Evolutionary conservation across 2,113 vertebrate species (phyloP), one percentile per base, ranked within the genome.

Genomic region (Trochalopteron elliotii): DNA sequence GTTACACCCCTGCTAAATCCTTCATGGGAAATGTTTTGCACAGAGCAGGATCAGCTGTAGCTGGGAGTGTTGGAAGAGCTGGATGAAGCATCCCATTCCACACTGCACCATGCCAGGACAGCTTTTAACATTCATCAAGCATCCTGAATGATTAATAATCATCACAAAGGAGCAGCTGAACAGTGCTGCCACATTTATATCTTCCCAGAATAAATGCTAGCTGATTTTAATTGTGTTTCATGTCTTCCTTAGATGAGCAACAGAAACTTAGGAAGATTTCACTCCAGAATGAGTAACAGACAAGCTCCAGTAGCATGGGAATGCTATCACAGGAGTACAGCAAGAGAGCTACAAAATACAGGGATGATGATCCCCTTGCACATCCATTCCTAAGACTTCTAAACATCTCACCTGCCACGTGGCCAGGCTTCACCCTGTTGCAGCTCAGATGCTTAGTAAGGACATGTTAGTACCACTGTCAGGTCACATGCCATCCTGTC

Each of bases 131-230:
- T 93, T 78, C 90, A 70, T 21, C 94, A 83, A 93, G 83, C 90
- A 75, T 68, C 37, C 60, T 39, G 56, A 91, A 80, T 74, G 63
- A 95, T 94, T 94, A 93, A 84, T 89, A 95, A 90, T 83, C 83
- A 94, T 75, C 92, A 94, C 75, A 95, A 96, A 94, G 49, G 44
- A 96, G 72, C 92, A 96, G 83, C 86, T 96, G 90, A 95, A 88
- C 60, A 94, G 83, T 52, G 83, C 44, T 90, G 87, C 76, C 88
- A 92, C 80, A 87, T 90, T 93, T 95, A 15, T 71, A 94, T 83
- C 85, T 81, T 82, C 56, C 82, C 83, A 94, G 61, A 96, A 96
- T 71, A 96, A 94, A 94, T 50, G 28, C 80, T 53, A 82, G 76
- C 56, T 96, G 90, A 92, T 95, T 94, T 95, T 80, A 92, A 86